A percentile compares a stretch with the other conserved stretches of the same genome.
Evolutionary conservation across 2,113 vertebrate species (phyloP).

Genomic region (Scomber japonicus): DNA sequence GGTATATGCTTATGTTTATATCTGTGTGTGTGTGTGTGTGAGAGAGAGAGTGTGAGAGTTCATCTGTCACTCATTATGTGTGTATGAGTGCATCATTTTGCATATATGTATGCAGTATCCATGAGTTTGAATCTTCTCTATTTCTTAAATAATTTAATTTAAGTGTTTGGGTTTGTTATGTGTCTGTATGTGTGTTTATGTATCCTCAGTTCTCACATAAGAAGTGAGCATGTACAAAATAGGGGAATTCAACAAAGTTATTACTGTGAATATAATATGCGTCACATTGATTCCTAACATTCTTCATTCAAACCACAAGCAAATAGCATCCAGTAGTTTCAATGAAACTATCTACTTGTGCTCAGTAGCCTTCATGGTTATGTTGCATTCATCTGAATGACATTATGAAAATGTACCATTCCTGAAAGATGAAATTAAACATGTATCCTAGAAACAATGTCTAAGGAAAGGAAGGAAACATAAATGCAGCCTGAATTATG

Average conservation of each 20-base stretch:
- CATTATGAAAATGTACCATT: not conserved
- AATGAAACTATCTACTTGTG: not conserved
- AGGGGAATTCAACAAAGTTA: too few species aligned
- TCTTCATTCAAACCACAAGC: not conserved
- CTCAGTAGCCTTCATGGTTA: not conserved
- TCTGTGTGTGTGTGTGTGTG: slow-evolving; percentile 10
- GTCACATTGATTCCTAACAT: not conserved
- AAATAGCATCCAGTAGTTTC: not conserved
- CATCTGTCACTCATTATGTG: slow-evolving; percentile 38
- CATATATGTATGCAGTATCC: not conserved
- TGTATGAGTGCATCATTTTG: not conserved
- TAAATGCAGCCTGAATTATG: too few species aligned
- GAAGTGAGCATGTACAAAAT: not conserved
- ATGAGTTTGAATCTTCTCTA: not conserved
- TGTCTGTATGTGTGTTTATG: not conserved
- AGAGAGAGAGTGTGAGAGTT: slow-evolving; percentile 8
- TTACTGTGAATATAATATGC: not conserved
- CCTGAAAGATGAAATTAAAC: too few species aligned
- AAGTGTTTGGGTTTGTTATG: too few species aligned
- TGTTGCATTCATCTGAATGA: slow-evolving; percentile 1
- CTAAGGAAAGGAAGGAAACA: too few species aligned
- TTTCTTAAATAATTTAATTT: not conserved
- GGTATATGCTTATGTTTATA: slow-evolving; percentile 39
- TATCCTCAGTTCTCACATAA: not conserved
- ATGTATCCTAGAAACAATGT: too few species aligned